phyloP scores from a whole-genome alignment of 1,140 invertebrate genomes.

The Drosophila azteca region DNA sequence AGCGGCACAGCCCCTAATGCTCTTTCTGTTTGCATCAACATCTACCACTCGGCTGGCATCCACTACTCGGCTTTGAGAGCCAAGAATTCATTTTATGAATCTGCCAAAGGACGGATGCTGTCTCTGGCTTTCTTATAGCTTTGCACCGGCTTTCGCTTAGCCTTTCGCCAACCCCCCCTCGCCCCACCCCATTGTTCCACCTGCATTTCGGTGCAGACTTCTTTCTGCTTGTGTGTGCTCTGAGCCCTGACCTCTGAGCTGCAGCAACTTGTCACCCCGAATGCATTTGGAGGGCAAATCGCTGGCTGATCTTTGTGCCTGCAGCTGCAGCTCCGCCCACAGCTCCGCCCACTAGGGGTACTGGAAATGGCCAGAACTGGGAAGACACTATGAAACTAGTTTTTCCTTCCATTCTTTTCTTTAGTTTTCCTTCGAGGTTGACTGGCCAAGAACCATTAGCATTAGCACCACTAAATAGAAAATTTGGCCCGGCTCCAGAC shows the following conservation, averaged over 20 bases:
- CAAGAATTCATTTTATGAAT: no score
- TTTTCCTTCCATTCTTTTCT: slow-evolving; percentile 5
- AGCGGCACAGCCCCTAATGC: neutral
- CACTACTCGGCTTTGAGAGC: no score
- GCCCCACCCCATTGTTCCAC: slow-evolving; percentile 11
- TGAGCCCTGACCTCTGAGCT: neutral
- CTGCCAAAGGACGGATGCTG: no score
- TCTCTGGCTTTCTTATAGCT: no score
- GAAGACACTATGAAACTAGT: slow-evolving; percentile 14
- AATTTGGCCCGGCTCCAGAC: slow-evolving; percentile 60
- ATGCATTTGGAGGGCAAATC: slow-evolving; percentile 38
- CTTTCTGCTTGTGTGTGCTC: neutral
- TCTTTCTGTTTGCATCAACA: slow-evolving; percentile 2
- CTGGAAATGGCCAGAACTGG: slow-evolving; percentile 22
- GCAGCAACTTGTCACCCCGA: slow-evolving; percentile 41
- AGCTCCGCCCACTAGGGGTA: neutral
- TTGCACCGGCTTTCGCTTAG: neutral
- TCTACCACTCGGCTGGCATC: neutral
- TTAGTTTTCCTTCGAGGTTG: neutral
- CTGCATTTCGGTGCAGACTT: neutral
- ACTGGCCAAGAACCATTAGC: slow-evolving; percentile 70
- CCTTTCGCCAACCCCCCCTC: neutral
- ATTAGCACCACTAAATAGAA: slow-evolving; percentile 68
- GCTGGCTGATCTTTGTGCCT: slow-evolving; percentile 51
- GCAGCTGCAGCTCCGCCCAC: slow-evolving; percentile 37